Evolutionary conservation across 2,888 invertebrate species (phyloP), one percentile per base, ranked within the genome.

Genomic region (Luperina testacea): DNA sequence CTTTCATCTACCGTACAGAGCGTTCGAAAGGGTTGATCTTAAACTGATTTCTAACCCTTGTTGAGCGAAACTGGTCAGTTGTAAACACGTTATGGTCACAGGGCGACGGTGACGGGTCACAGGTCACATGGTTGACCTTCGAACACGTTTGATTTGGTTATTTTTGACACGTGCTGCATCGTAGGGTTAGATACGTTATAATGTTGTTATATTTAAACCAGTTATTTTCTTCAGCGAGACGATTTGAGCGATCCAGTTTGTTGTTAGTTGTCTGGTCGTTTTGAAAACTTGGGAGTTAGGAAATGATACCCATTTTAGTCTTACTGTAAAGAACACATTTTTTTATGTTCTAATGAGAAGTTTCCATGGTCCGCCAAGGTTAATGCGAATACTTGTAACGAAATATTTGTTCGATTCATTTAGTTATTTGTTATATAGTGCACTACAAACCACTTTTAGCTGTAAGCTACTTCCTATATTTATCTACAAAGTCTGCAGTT

Each of bases 91-190:
- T 83, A 81, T 72, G 84, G 78, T 82, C 81, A 87, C 78, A 80
- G 86, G 84, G 76, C 78, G 83, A 72, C 59, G 61, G 67, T 63
- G 73, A 65, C 71, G 83, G 86, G 85, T 86, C 88, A 88, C 82
- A 89, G 89, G 89, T 90, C 88, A 89, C 82, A 87, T 84, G 85
- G 80, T 85, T 89, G 89, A 88, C 87, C 89, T 91, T 86, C 84
- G 81, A 68, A 80, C 79, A 75, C 84, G 87, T 88, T 85, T 88
- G 90, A 84, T 89, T 88, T 82, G 86, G 89, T 88, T 88, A 89
- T 85, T 90, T 88, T 87, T 87, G 89, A 87, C 92, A 91, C 91
- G 90, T 86, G 92, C 82, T 88, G 80, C 80, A 85, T 74, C 84
- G 90, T 75, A 87, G 88, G 90, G 90, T 91, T 89, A 85, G 86